These are phyloP conservation scores for Hycleus cichorii DNA, from an alignment of 1,140 invertebrate species.

Conservation along the genomic window DNA sequence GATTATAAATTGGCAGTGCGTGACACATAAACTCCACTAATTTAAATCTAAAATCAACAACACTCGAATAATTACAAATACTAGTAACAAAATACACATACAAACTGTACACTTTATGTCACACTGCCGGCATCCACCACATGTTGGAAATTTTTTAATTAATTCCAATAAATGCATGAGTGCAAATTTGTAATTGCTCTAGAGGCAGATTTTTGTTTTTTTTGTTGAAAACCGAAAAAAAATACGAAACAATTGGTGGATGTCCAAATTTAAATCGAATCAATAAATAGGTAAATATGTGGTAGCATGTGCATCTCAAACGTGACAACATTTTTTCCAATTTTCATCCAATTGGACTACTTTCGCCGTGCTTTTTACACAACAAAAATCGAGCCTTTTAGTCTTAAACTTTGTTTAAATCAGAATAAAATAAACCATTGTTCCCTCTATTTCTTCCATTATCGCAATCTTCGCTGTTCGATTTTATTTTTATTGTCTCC, in stretches of 20 bases:
- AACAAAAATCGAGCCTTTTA: too few species aligned
- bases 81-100: too few species aligned
- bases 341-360: conserved; percentile 9
- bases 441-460: not conserved
- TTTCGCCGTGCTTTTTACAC: not conserved
- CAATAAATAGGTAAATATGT: not conserved
- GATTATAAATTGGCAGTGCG: conserved; percentile 10
- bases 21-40: conserved; percentile 12
- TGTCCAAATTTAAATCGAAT: not conserved
- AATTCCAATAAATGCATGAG: too few species aligned
- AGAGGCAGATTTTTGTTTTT: too few species aligned
- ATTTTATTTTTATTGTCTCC: not conserved
- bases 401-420: not conserved
- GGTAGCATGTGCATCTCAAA: conserved; percentile 21
- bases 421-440: not conserved
- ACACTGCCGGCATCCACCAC: too few species aligned
- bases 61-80: too few species aligned
- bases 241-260: not conserved
- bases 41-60: conserved; percentile 5
- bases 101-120: too few species aligned
- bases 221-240: too few species aligned
- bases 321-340: not conserved
- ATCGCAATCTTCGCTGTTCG: not conserved
- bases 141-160: too few species aligned
- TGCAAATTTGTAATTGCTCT: too few species aligned